Base-by-base conservation (phyloP, 2,797 vertebrate genomes). In the Uromys caudimaculatus region DNA sequence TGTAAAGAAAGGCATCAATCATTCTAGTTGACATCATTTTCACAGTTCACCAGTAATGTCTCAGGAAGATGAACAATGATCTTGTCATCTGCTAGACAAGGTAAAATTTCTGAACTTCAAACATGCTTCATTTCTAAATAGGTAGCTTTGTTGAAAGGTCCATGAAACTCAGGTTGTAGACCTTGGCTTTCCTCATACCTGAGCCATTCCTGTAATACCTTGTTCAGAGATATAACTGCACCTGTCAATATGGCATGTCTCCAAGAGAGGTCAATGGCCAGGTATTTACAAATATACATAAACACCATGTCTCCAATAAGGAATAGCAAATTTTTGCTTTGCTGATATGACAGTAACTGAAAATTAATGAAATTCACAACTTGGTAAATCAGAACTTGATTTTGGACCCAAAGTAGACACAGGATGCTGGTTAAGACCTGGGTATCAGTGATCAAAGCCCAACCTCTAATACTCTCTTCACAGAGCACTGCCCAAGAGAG, bases 181-280 rank as follows among this genome's bases (percentile, higher is more conserved):
- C 44, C 44, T 44, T 44, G 44, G 44, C 44, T 44, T 44, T 44
- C 44, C 3, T 44, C 64, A 9, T 29, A 76, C n/a, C 69, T 76
- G 76, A 89, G 19, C 44, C 44, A 83, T 44, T 98, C 64, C 85
- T 41, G 76, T 97, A 98, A 78, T 94, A 98, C 75, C 75, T 14
- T 8, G 4, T 79, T 44, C 2, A 13, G 35, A 19, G 44, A 19
- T 7, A 83, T 82, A 11, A 7, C 60, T 41, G 86, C 3, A 17
- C 86, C 92, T 35, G 41, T 41, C 12, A 89, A 8, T 2, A 54
- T 54, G n/a, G 86, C 19, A 1, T 54, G 67, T 88, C n/a, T 32
- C 77, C 56, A 75, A 23, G 56, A 75, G 35, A 24, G 4, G 54
- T 89, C 35, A 23, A 75, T 94, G 62, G 0, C 3, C n/a, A 89